Base-by-base conservation (phyloP, 2,888 invertebrate genomes). In the Polydrusus cervinus region DNA sequence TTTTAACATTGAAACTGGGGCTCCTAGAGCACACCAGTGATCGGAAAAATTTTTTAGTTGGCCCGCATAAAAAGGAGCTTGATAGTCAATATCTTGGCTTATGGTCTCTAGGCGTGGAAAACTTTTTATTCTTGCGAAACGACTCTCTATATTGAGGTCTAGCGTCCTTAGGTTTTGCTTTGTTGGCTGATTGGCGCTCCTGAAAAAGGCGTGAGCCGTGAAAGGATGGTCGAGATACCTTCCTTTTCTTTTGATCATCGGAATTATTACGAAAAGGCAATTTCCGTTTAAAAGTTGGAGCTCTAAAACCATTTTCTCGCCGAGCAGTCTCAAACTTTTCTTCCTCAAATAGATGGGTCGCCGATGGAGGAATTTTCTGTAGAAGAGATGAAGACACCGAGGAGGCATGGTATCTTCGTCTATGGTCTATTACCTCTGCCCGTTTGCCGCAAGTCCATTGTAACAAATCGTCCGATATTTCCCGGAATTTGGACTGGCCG, bases 271-370 rank as follows among this genome's bases (percentile, higher is more conserved):
- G 53, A 53, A 11, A 53, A 13, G 53, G 53, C 8, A 20, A 18
- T 53, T 53, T 53, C 25, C 53, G 53, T 53, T 53, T 53, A 20
- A 53, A 53, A 18, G 18, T 53, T 53, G 53, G 13, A 53, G 16
- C 18, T 61, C n/a, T 43, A 25, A 61, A 43, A 61, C 61, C 61
- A 61, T 16, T 40, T 30, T 61, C 61, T 61, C 61, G 30, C 18
- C 61, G 30, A n/a, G 18, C 30, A 61, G 43, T 34, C 43, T 61
- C 61, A 61, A 65, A 43, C 43, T 47, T 47, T 20, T 65, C 47
- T 18, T 65, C 65, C 10, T 65, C 45, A 65, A 65, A 65, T 30
- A 65, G 18, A 47, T 65, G 65, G 14, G 65, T 65, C 30, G 65
- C 43, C 8, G 62, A 45, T 14, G 65, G 65, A 18, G 47, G 18